Base-by-base conservation (phyloP, 2,888 invertebrate species). In the Callimorpha dominula region DNA sequence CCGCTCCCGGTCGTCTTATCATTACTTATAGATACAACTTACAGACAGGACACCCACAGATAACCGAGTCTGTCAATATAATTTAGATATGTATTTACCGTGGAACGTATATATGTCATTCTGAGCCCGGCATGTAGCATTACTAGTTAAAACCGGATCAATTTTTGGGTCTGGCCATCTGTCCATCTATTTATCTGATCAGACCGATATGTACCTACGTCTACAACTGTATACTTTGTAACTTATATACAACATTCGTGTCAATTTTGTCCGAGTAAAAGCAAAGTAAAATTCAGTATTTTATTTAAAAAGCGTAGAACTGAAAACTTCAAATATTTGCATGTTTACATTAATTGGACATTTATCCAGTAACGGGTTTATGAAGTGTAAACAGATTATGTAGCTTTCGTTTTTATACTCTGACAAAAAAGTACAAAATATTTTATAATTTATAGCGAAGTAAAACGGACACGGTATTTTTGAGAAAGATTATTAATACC, bases 301-400 rank as follows among this genome's bases (percentile, higher is more conserved):
- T 4, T 54, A 54, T 54, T 60, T 60, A 31, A 11, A 54, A 43
- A 43, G 42, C 17, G 43, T 64, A 46, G 4, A 20, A 7, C 65
- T 20, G 31, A 50, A 46, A 66, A 46, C 9, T 7, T 50, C 17
- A 15, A 66, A 49, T 20, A 31, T 49, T 68, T 57, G 6, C 31
- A 31, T 68, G 46, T 60, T 68, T 60, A 15, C 60, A 20, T 1
- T 31, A 31, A 9, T 46, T 60, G 49, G 60, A 60, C 11, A 15
- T 60, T 68, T 46, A 60, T 57, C 46, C 31, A 57, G 68, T 68
- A 20, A 20, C 57, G 14, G 68, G 15, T 68, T n/a, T 60, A 64
- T 42, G 17, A 64, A 68, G 42, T 68, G 8, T 20, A 68, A 43
- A 60, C 17, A 60, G 4, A 60, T 46, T 50, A 4, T 42, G 4